Evolutionary conservation across 2,888 invertebrate genomes (phyloP).

Genomic region (Poecilus cupreus): DNA sequence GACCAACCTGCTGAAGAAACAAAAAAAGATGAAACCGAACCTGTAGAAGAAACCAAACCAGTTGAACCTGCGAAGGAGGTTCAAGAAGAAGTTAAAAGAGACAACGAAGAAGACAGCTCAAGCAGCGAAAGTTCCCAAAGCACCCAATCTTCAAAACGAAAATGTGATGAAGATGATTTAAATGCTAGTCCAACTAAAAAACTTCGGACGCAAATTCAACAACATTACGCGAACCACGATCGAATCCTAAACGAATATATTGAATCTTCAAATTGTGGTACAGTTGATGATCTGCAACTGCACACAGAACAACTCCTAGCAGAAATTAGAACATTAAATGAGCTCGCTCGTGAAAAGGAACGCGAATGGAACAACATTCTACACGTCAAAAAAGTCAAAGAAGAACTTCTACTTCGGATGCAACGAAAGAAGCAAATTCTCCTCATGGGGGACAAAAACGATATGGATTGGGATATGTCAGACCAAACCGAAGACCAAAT

Average conservation of each 20-base stretch:
- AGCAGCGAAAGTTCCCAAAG: constrained; percentile 61
- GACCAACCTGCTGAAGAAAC: constrained; percentile 61
- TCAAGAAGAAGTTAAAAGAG: constrained; percentile 59
- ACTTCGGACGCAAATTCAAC: constrained; percentile 68
- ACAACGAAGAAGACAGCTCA: constrained; percentile 62
- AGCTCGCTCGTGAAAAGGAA: constrained; percentile 87
- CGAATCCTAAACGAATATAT: constrained; percentile 79
- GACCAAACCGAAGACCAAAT: constrained; percentile 62
- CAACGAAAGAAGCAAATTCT: constrained; percentile 82
- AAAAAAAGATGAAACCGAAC: constrained; percentile 60
- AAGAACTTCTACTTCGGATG: constrained; percentile 84
- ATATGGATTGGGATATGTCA: constrained; percentile 61
- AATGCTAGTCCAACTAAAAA: constrained; percentile 67
- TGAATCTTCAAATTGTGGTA: constrained; percentile 78
- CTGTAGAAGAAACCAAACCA: constrained; percentile 61
- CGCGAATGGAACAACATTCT: constrained; percentile 90
- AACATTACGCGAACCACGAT: constrained; percentile 74
- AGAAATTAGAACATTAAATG: constrained; percentile 83
- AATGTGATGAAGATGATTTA: constrained; percentile 64
- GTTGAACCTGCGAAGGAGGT: constrained; percentile 31
- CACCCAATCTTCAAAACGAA: constrained; percentile 60
- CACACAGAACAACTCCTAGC: constrained; percentile 80
- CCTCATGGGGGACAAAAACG: constrained; percentile 66
- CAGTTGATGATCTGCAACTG: constrained; percentile 78
- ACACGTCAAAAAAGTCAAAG: constrained; percentile 88